phyloP scores from a whole-genome alignment of 2,888 invertebrate genomes.

The Xestobium rufovillosum region DNA sequence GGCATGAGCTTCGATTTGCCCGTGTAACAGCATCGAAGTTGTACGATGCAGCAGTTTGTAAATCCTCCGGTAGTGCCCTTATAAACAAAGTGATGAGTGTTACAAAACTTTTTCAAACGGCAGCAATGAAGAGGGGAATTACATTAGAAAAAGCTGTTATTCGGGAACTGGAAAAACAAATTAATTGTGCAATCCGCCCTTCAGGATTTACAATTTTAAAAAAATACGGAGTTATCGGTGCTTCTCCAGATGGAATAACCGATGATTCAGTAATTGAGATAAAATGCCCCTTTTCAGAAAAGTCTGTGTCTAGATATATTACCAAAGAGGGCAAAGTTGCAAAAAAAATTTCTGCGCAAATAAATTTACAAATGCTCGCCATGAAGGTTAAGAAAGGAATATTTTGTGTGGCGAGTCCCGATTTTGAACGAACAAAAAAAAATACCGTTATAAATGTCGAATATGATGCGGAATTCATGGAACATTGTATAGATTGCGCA shows the following conservation, averaged over 20 bases:
- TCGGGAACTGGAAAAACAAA: slow-evolving; percentile 5
- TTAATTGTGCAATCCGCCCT: slow-evolving; percentile 3
- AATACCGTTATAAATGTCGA: slow-evolving; percentile 12
- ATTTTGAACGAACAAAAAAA: slow-evolving; percentile 17
- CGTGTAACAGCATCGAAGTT: slow-evolving; percentile 30
- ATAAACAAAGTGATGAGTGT: slow-evolving; percentile 23
- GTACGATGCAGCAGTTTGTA: slow-evolving; percentile 29
- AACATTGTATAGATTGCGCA: slow-evolving; percentile 11
- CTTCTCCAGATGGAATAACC: slow-evolving; percentile 25
- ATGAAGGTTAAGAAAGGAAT: slow-evolving; percentile 14
- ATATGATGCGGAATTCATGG: slow-evolving; percentile 13
- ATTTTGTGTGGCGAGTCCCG: slow-evolving; percentile 19
- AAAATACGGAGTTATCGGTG: slow-evolving; percentile 15
- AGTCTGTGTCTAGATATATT: slow-evolving; percentile 20
- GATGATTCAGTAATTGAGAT: slow-evolving; percentile 25
- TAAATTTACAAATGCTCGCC: too few species aligned
- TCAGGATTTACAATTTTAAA: slow-evolving; percentile 7
- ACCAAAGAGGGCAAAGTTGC: slow-evolving; percentile 15
- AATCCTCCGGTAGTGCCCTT: slow-evolving; percentile 25
- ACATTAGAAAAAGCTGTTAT: slow-evolving; percentile 21
- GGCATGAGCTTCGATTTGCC: slow-evolving; percentile 32
- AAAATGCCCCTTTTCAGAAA: slow-evolving; percentile 23
- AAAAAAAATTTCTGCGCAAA: slow-evolving; percentile 18
- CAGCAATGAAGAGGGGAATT: slow-evolving; percentile 14
- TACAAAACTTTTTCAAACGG: slow-evolving; percentile 20